Evolutionary conservation across 2,113 vertebrate species (phyloP), one percentile per base, ranked within the genome.

Genomic region (Sinocyclocheilus grahami): DNA sequence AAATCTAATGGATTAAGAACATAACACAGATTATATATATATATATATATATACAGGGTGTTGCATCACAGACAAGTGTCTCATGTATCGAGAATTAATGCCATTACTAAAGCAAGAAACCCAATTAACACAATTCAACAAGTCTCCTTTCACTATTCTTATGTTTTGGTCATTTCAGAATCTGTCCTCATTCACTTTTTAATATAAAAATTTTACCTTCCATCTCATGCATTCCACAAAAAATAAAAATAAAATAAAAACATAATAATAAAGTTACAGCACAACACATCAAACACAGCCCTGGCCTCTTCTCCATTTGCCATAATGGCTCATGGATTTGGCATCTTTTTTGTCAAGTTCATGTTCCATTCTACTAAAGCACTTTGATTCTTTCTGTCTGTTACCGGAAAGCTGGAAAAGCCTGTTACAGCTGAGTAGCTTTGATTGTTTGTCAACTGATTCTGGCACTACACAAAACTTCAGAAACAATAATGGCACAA

Each of bases 241-340:
- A 75, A 11, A 42, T 30, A 30, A 30, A 30, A 30, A 30, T 30
- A 30, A 30, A 30, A 30, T 30, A 30, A 30, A 30, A 30, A 30
- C 1, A 30, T 30, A 30, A 30, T 30, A 74, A 46, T 20, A n/a
- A 75, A 75, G 72, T 46, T 12, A 9, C 11, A 46, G 72, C 39
- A 75, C 3, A 13, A 1, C 4, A 46, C 72, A 46, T 75, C 72
- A 42, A 75, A 75, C 22, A 22, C 5, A 46, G 42, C 39, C 46
- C 18, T 16, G 42, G 22, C 22, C 74, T 77, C 63, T 37, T 86
- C 78, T 55, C 37, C 76, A 30, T 83, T 77, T 58, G 71, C 48
- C 86, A 27, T 51, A 87, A 83, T 87, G 58, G 60, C 65, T 62
- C 81, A 79, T 51, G 51, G 30, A 86, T 86, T 79, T 62, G 62